Evolutionary conservation across 2,888 invertebrate genomes (phyloP).

Genomic region (Parnassius smintheus): DNA sequence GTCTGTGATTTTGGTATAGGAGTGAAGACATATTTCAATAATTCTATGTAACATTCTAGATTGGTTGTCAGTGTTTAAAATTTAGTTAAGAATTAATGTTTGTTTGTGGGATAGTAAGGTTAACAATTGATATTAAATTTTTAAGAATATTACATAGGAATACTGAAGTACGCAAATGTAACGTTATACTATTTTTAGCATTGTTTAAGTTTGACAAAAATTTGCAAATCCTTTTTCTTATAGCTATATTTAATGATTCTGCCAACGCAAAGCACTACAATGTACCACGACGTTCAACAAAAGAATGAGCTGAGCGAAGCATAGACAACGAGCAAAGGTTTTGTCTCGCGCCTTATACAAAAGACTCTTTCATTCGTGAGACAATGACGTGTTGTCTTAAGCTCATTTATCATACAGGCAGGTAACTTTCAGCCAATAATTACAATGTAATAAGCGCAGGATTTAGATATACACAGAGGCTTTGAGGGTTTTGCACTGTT

Average conservation of each 20-base stretch:
- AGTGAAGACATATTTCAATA: too few relatives aligned
- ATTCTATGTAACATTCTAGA: too few relatives aligned
- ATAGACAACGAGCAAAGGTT: conserved; percentile 72
- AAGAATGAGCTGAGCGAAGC: conserved; percentile 59
- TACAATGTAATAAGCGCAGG: conserved; percentile 62
- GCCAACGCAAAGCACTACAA: conserved; percentile 61
- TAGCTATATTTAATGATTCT: conserved; percentile 68
- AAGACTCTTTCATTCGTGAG: conserved; percentile 70
- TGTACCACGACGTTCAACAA: conserved; percentile 64
- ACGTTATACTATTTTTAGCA: too few relatives aligned
- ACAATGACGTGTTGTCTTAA: conserved; percentile 72
- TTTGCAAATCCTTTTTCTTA: conserved; percentile 52
- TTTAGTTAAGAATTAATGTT: too few relatives aligned
- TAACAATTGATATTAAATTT: too few relatives aligned
- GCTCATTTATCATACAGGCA: conserved; percentile 78
- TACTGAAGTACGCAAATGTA: too few relatives aligned
- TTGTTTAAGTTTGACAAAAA: conserved; percentile 58
- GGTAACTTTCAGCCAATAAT: conserved; percentile 79
- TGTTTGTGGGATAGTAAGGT: too few relatives aligned
- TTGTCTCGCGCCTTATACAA: conserved; percentile 75
- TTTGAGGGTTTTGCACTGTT: conserved; percentile 49
- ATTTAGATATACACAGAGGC: conserved; percentile 50
- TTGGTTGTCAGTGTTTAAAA: too few relatives aligned
- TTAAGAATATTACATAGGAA: too few relatives aligned
- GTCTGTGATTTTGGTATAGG: background rate